These are phyloP conservation scores for Caenorhabditis macrosperma DNA, from an alignment of 2,888 invertebrate genomes.

Conservation along the genomic window DNA sequence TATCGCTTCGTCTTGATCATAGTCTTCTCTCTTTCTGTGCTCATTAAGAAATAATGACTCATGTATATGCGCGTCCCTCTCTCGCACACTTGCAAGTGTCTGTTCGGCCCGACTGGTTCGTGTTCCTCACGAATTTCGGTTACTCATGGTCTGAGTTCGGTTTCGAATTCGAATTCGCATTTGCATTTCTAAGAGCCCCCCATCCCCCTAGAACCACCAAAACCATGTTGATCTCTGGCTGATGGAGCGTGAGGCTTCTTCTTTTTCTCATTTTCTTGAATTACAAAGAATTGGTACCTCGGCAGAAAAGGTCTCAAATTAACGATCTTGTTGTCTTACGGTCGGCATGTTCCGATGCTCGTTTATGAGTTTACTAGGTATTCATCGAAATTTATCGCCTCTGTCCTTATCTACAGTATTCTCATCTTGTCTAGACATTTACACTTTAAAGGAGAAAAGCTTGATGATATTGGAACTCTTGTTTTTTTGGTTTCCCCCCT, in stretches of 20 bases:
- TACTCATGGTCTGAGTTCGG: neutral
- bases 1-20: conserved; percentile 6
- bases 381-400: neutral
- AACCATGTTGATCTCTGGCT: neutral
- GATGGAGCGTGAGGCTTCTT: neutral
- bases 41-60: conserved; percentile 51
- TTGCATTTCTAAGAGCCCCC: no score
- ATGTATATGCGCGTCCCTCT: conserved; percentile 36
- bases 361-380: no score
- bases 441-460: neutral
- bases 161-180: neutral
- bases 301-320: neutral
- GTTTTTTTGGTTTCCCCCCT: no score
- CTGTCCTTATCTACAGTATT: neutral
- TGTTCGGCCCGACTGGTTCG: neutral
- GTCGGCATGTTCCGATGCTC: neutral
- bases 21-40: conserved; percentile 14
- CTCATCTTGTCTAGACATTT: neutral
- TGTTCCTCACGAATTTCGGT: neutral
- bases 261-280: neutral
- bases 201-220: no score
- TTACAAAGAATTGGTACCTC: neutral
- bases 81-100: conserved; percentile 32
- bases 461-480: no score
- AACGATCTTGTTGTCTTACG: neutral